Base-by-base conservation (phyloP, 2,797 vertebrate genomes). In the Sitta carolinensis region DNA sequence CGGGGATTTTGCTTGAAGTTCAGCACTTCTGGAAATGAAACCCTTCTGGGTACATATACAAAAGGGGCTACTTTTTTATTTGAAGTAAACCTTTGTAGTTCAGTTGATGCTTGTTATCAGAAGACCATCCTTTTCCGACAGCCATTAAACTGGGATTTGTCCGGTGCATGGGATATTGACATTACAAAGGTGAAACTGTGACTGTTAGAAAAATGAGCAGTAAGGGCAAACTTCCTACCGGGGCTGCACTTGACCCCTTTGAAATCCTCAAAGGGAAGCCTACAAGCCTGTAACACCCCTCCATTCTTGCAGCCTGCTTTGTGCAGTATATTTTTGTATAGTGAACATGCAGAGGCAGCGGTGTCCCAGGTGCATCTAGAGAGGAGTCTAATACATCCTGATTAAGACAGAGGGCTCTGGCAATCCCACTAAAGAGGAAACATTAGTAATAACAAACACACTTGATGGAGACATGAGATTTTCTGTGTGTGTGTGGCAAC, bases 71-170 rank as follows among this genome's bases (percentile, higher is more conserved):
- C 5, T 8, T 34, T 55, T 51, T n/a, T 40, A 23, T 42, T 62
- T 34, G 13, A 59, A 67, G 16, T 36, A 52, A 54, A 61, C 45
- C 30, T 70, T 40, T 32, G 22, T 26, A 40, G 36, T 50, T 76
- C 38, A 51, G 34, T 11, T 47, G 27, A 27, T 48, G 2, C 47
- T 75, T 67, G 40, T 32, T 30, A n/a, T 59, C 32, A 58, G 43
- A 88, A 47, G 12, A 42, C 21, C 29, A 29, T 0, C 0, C 68
- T 38, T 68, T 10, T 69, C 34, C n/a, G 12, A 26, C 1, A 4
- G 17, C 21, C 43, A 45, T 11, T 22, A 61, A 48, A 43, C 42
- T 34, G 21, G 2, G 1, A 7, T 57, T 48, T 14, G 4, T 84
- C 21, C 20, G 38, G 34, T 21, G 11, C 14, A 8, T n/a, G n/a